A percentile compares a stretch with the other conserved stretches of the same genome.
Conservation (phyloP, 2,888 invertebrate genomes). For the Ectemnius continuus region DNA sequence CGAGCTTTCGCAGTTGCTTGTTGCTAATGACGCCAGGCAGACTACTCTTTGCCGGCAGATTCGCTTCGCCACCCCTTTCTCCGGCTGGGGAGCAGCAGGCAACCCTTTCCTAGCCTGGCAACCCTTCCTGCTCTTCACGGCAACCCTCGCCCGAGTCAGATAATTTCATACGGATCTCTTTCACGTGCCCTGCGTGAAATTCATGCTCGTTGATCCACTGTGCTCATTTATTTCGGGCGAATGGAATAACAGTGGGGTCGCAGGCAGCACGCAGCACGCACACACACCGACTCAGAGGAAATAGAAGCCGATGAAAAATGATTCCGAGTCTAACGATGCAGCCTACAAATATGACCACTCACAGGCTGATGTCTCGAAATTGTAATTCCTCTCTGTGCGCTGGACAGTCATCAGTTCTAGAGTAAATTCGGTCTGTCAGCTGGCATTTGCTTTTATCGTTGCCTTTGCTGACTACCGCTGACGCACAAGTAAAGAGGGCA, state of each 20-base stretch:
- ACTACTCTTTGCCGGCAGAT: constrained; percentile 46
- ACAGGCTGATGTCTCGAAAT: constrained; percentile 47
- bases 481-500: not conserved
- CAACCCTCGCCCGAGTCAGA: constrained; percentile 31
- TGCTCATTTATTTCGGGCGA: constrained; percentile 41
- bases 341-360: constrained; percentile 44
- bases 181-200: constrained; percentile 49
- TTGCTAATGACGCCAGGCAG: constrained; percentile 59
- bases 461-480: not conserved
- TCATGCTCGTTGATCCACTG: constrained; percentile 40
- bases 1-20: constrained; percentile 41
- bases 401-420: constrained; percentile 32
- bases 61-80: constrained; percentile 23
- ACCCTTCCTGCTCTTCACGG: not conserved
- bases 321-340: constrained; percentile 36
- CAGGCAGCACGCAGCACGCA: not conserved
- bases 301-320: constrained; percentile 56
- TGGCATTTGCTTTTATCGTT: not conserved
- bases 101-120: constrained; percentile 32
- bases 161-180: constrained; percentile 55
- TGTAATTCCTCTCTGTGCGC: constrained; percentile 34
- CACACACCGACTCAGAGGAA: constrained; percentile 25
- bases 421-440: constrained; percentile 25
- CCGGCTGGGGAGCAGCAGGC: constrained; percentile 3
- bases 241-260: not conserved